Evolutionary conservation across 2,113 vertebrate genomes (phyloP).

Genomic region (Oncorhynchus clarkii): DNA sequence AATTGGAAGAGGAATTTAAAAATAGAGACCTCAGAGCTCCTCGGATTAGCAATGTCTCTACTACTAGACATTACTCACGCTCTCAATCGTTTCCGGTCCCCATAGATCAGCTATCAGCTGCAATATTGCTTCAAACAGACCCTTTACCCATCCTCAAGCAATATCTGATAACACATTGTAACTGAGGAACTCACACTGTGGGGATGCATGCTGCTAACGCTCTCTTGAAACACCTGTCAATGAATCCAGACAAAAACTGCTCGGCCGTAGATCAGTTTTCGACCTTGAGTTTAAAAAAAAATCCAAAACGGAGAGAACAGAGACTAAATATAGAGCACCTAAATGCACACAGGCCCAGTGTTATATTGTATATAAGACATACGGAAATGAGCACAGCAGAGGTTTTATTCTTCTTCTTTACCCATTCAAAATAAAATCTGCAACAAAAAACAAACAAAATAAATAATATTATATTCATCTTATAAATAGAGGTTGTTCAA

Average conservation of each 20-base stretch:
- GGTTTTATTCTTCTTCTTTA: constrained; percentile 11
- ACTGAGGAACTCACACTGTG: too few relatives aligned
- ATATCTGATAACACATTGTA: neutral
- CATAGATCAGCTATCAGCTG: neutral
- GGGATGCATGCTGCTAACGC: too few relatives aligned
- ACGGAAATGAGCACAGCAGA: constrained; percentile 29
- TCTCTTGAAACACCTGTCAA: neutral
- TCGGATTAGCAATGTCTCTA: too few relatives aligned
- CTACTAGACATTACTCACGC: neutral
- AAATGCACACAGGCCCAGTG: constrained; percentile 45
- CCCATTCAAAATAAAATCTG: constrained; percentile 45
- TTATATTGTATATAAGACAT: constrained; percentile 33
- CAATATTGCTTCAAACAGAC: neutral
- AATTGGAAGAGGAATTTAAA: too few relatives aligned
- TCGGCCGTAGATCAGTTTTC: constrained; percentile 1
- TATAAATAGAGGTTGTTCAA: constrained; percentile 56
- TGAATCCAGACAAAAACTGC: constrained; percentile 26
- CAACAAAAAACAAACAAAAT: constrained; percentile 22
- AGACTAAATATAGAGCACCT: constrained; percentile 49
- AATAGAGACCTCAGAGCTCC: too few relatives aligned
- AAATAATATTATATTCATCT: constrained; percentile 31
- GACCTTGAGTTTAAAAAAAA: constrained; percentile 46
- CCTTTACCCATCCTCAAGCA: neutral
- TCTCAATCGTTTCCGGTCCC: neutral
- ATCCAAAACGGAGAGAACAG: constrained; percentile 70